Base-by-base conservation (phyloP, 2,888 invertebrate species). In the Strigamia crassipes region DNA sequence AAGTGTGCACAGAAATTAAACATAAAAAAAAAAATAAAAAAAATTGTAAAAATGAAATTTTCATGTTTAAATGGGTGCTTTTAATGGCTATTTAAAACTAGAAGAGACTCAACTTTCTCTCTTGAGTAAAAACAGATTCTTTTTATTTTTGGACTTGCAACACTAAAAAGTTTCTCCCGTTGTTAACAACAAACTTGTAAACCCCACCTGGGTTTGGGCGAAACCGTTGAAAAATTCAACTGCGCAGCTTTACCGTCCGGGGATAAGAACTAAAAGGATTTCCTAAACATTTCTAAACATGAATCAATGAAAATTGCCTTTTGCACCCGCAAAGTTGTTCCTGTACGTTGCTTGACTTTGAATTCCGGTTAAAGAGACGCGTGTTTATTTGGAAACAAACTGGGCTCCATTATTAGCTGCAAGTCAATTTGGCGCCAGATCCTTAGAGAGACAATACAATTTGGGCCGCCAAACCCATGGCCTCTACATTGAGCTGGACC, bases 201-300 rank as follows among this genome's bases (percentile, higher is more conserved):
- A 51, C 21, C 18, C 56, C 56, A 73, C 73, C 73, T 61, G 23
- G 1, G 73, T 73, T 73, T 56, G 56, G 18, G 18, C 0, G 31
- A 73, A 31, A 31, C 73, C 27, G 0, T 27, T 73, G 73, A 73
- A 73, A 73, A 73, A 73, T 73, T 73, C 73, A 73, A 73, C 73
- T 73, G 73, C 15, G 31, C 10, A 27, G 13, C 13, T 73, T 73
- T 4, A 27, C 27, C 10, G 8, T 31, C 31, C 73, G 5, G 27
- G 27, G 73, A 73, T 73, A 31, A 73, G 73, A 31, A 27, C 31
- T 73, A 73, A 73, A 73, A 73, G 73, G 73, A 73, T 73, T 73
- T 73, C 73, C 73, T 73, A 73, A 73, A 73, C 73, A 73, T 73
- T 73, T 73, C 73, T 73, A 73, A 73, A 73, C 73, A 73, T 73